A percentile compares a stretch with the other conserved stretches of the same genome.
Evolutionary conservation across 2,888 invertebrate genomes (phyloP).

Genomic region (Mesochorus sp.): DNA sequence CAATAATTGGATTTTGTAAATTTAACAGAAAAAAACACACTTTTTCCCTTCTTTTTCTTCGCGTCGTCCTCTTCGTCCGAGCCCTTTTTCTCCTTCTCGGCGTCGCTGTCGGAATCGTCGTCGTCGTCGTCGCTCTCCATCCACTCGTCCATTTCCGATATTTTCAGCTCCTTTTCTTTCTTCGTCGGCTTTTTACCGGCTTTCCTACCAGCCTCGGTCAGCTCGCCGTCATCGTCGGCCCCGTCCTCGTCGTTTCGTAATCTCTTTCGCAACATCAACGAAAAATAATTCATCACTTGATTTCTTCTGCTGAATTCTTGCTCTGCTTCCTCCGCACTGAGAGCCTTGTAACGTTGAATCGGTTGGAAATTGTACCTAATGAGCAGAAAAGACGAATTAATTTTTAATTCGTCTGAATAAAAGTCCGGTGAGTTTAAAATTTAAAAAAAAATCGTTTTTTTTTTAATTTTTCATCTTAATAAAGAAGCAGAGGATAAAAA

Average conservation of each 20-base stretch:
- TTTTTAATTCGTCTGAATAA: too few relatives aligned
- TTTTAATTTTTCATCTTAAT: too few relatives aligned
- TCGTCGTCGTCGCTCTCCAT: slow-evolving; percentile 90
- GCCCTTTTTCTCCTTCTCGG: slow-evolving; percentile 85
- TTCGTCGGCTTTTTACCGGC: slow-evolving; percentile 74
- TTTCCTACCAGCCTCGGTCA: slow-evolving; percentile 83
- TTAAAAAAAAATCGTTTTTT: too few relatives aligned
- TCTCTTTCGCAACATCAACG: slow-evolving; percentile 95
- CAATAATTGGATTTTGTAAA: not conserved
- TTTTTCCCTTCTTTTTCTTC: slow-evolving; percentile 87
- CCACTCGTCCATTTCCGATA: slow-evolving; percentile 98
- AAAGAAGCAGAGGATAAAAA: too few relatives aligned
- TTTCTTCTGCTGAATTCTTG: slow-evolving; percentile 97
- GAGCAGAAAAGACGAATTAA: too few relatives aligned
- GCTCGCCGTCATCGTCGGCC: slow-evolving; percentile 87
- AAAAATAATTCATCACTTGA: slow-evolving; percentile 97
- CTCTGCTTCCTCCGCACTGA: slow-evolving; percentile 99
- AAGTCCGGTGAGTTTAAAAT: too few relatives aligned
- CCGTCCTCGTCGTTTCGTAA: slow-evolving; percentile 88
- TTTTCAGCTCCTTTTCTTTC: slow-evolving; percentile 88
- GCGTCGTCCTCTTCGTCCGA: slow-evolving; percentile 84
- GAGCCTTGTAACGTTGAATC: slow-evolving; percentile 94
- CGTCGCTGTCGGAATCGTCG: slow-evolving; percentile 89
- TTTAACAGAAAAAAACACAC: slow-evolving; percentile 57
- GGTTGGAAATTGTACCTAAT: slow-evolving; percentile 94